Evolutionary conservation across 1,140 invertebrate species (phyloP).

Genomic region (Drosophila rufa): DNA sequence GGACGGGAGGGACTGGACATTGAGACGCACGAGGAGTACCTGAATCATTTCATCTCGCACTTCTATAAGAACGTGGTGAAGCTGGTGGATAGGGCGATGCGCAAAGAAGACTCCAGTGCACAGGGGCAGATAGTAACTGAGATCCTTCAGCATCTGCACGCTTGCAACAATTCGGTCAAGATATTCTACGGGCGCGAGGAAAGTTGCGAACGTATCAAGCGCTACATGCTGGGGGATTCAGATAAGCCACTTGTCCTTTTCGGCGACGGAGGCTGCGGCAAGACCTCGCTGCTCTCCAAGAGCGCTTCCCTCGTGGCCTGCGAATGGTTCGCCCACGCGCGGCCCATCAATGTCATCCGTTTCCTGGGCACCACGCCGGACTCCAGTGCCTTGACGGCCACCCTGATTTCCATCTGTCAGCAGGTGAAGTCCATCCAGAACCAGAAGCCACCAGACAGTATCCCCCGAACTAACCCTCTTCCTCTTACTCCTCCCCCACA

Average conservation of each 20-base stretch:
- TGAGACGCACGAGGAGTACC: conserved; percentile 97
- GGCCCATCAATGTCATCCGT: conserved; percentile 94
- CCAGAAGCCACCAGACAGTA: conserved; percentile 2
- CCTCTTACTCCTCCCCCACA: conserved; percentile 15
- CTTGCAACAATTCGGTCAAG: conserved; percentile 97
- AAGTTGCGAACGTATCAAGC: conserved; percentile 92
- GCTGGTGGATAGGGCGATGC: conserved; percentile 96
- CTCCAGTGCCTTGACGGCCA: conserved; percentile 96
- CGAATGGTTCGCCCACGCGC: conserved; percentile 90
- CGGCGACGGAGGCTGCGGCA: conserved; percentile 98
- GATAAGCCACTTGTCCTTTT: conserved; percentile 97
- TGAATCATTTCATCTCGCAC: conserved; percentile 97
- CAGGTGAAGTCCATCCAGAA: conserved; percentile 87
- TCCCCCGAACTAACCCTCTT: conserved; percentile 7
- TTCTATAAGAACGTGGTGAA: conserved; percentile 98
- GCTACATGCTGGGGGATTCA: conserved; percentile 94
- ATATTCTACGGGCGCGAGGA: conserved; percentile 98
- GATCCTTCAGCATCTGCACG: conserved; percentile 98
- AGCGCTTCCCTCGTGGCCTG: conserved; percentile 92
- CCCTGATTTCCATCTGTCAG: conserved; percentile 97
- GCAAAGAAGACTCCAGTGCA: conserved; percentile 96
- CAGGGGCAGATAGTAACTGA: conserved; percentile 98
- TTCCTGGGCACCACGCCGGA: conserved; percentile 99
- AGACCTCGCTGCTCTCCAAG: conserved; percentile 98
- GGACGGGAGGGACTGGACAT: conserved; percentile 96